Percentiles rank a stretch among this genome's conserved stretches.
These are phyloP conservation scores for Kryptolebias ocellatus DNA, from an alignment of 2,797 vertebrate species.

Conservation along the genomic window DNA sequence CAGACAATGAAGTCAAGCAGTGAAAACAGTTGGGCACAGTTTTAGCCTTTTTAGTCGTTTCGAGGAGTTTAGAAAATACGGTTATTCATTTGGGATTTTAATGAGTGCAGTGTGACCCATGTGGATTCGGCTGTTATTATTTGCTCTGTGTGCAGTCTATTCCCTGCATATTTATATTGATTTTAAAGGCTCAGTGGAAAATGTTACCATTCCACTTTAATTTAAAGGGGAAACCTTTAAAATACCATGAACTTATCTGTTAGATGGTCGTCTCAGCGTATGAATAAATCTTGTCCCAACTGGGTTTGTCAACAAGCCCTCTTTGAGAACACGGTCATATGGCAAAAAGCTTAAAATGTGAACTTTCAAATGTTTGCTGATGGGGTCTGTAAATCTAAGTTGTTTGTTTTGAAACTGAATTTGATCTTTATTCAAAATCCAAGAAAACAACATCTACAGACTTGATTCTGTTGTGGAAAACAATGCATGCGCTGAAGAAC, in stretches of 20 bases:
- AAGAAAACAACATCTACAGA: no score
- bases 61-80: conserved; percentile 20
- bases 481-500: no score
- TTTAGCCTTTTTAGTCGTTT: conserved; percentile 11
- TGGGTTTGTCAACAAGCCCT: background rate
- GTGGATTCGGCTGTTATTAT: conserved; percentile 14
- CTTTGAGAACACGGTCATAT: background rate
- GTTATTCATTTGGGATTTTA: conserved; percentile 14
- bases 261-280: background rate
- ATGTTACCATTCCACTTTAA: conserved; percentile 5
- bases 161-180: conserved; percentile 5
- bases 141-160: background rate
- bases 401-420: background rate
- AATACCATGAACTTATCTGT: background rate
- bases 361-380: background rate
- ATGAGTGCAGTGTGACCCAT: background rate
- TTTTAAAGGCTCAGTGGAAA: conserved; percentile 11
- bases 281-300: background rate
- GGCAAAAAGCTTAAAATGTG: background rate
- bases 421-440: background rate
- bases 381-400: background rate
- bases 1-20: conserved; percentile 11
- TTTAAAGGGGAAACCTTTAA: background rate
- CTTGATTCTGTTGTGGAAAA: no score
- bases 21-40: conserved; percentile 1